Evolutionary conservation across 2,888 invertebrate genomes (phyloP).

Genomic region (Patella ulyssiponensis): DNA sequence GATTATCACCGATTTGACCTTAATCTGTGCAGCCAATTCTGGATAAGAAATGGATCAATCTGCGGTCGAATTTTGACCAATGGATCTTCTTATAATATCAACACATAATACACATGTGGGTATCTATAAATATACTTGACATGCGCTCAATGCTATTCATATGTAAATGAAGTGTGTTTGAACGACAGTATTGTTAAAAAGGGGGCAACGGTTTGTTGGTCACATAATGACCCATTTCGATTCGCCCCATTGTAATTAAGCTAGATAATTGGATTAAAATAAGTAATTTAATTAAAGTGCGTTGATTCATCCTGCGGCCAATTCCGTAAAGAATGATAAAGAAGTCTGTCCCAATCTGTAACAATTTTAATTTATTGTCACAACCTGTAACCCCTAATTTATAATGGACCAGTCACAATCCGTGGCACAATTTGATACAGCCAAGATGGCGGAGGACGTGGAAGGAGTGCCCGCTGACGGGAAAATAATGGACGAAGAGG

Average conservation of each 20-base stretch:
- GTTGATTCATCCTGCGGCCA: too few species aligned
- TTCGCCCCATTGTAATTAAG: too few species aligned
- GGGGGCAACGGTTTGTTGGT: neutral
- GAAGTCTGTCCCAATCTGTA: too few species aligned
- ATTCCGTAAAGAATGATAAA: too few species aligned
- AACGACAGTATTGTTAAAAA: neutral
- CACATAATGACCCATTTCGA: too few species aligned
- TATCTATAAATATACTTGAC: slow-evolving; percentile 5
- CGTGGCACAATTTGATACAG: slow-evolving; percentile 8
- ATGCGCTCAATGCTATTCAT: slow-evolving; percentile 11
- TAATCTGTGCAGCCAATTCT: neutral
- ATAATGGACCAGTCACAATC: neutral
- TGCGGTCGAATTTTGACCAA: neutral
- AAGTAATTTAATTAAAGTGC: too few species aligned
- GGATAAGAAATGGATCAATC: neutral
- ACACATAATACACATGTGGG: slow-evolving; percentile 5
- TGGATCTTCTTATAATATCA: slow-evolving; percentile 1
- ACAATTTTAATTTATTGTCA: too few species aligned
- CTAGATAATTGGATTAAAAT: too few species aligned
- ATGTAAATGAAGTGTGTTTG: neutral
- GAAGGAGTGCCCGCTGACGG: slow-evolving; percentile 27
- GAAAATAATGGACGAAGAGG: slow-evolving; percentile 31
- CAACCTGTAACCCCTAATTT: neutral
- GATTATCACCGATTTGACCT: neutral
- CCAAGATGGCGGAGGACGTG: slow-evolving; percentile 49